These are phyloP conservation scores for Acipenser ruthenus DNA, from an alignment of 2,797 vertebrate genomes.

Conservation along the genomic window DNA sequence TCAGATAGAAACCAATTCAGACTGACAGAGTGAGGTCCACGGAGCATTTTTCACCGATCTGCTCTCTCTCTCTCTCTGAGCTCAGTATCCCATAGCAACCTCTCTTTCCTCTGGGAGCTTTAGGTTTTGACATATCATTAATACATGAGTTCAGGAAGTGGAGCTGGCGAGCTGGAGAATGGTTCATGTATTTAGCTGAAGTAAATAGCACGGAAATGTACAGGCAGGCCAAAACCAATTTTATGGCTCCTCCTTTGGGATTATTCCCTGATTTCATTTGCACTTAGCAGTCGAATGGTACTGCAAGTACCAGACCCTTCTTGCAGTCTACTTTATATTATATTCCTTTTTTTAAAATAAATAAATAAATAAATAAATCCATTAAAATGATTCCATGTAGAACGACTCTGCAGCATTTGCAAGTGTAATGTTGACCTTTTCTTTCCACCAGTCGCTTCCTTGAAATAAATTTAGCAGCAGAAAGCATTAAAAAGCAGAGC, in stretches of 20 bases:
- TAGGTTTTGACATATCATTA: constrained; percentile 44
- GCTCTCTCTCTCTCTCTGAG: constrained; percentile 26
- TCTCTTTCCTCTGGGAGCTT: constrained; percentile 41
- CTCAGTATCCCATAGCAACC: constrained; percentile 47
- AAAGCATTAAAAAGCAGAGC: neutral
- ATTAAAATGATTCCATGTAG: neutral
- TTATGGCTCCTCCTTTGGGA: constrained; percentile 34
- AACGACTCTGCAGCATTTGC: neutral
- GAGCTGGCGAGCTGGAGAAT: constrained; percentile 32
- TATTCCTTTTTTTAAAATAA: neutral
- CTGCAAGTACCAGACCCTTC: neutral
- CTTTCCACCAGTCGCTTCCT: neutral
- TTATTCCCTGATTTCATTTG: constrained; percentile 32
- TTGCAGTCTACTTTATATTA: neutral
- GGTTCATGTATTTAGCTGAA: constrained; percentile 36
- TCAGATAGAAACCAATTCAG: constrained; percentile 32
- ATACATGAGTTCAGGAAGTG: constrained; percentile 39
- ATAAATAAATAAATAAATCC: constrained; percentile 2
- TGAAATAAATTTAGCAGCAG: neutral
- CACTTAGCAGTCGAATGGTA: neutral
- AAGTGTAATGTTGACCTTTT: constrained; percentile 6
- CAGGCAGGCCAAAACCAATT: constrained; percentile 31
- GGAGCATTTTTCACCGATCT: constrained; percentile 29
- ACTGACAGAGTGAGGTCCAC: constrained; percentile 34
- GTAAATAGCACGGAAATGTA: constrained; percentile 35